Percentiles rank a stretch among this genome's conserved stretches.
Conservation (phyloP, 2,797 vertebrate genomes). For the Lepilemur ruficaudatus region DNA sequence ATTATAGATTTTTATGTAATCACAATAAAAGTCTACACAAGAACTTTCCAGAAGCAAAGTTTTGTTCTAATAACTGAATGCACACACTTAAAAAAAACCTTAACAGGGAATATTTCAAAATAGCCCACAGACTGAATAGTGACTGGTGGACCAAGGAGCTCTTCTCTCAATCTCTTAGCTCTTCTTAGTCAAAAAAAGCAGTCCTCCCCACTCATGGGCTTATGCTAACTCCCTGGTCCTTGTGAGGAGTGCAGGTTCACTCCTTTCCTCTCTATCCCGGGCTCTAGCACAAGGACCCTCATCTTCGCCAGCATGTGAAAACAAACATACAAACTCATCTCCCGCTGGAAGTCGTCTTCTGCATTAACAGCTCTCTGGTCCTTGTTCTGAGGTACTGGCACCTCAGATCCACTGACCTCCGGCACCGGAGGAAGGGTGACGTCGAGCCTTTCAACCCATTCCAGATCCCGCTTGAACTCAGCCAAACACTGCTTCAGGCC, state of each 20-base stretch:
- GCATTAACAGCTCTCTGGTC: conserved; percentile 84
- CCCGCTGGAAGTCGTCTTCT: conserved; percentile 96
- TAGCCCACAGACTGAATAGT: neutral
- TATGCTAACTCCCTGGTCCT: neutral
- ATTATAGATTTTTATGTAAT: neutral
- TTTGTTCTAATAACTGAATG: neutral
- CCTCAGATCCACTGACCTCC: conserved; percentile 73
- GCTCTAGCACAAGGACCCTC: neutral
- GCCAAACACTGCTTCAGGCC: conserved; percentile 91
- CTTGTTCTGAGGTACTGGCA: conserved; percentile 65
- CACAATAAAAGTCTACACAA: neutral
- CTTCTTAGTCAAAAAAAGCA: neutral
- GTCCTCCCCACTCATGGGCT: neutral
- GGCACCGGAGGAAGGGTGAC: conserved; percentile 86
- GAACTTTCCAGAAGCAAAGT: neutral
- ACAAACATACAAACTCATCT: conserved; percentile 95
- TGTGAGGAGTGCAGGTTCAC: neutral
- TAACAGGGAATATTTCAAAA: neutral
- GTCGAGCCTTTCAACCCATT: conserved; percentile 95
- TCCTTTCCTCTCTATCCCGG: fast-evolving
- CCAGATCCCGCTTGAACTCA: conserved; percentile 89
- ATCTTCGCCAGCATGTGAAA: neutral
- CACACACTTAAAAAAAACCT: neutral
- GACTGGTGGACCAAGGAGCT: neutral
- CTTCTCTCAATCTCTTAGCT: neutral